Evolutionary conservation across 2,113 vertebrate genomes (phyloP).

Genomic region (Tenebrosternarchus preto): DNA sequence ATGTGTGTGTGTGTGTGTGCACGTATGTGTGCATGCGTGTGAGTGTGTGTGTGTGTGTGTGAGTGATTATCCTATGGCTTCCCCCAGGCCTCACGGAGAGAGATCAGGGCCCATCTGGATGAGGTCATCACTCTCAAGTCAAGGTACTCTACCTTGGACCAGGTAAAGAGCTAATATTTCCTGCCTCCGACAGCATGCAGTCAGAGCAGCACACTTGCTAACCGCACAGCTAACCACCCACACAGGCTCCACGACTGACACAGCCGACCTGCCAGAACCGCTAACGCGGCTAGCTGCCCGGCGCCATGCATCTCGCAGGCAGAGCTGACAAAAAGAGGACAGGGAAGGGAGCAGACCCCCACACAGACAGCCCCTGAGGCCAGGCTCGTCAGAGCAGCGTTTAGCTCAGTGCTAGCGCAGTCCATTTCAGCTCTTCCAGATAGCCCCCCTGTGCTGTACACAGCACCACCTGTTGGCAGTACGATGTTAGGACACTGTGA

Average conservation of each 20-base stretch:
- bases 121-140: conserved; percentile 86
- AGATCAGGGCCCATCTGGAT: conserved; percentile 84
- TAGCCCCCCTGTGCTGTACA: neutral
- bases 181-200: conserved; percentile 68
- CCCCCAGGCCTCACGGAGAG: conserved; percentile 82
- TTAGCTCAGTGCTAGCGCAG: too few species aligned
- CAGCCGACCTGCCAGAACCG: neutral
- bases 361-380: too few species aligned
- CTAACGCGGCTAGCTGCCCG: neutral
- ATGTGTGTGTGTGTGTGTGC: conserved; percentile 30
- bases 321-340: too few species aligned
- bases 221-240: conserved; percentile 1
- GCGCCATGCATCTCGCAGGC: too few species aligned
- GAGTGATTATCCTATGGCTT: conserved; percentile 80
- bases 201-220: conserved; percentile 31
- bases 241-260: too few species aligned
- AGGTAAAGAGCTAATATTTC: conserved; percentile 78
- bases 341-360: too few species aligned
- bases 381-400: neutral
- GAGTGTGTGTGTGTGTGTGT: conserved; percentile 54
- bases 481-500: neutral
- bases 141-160: conserved; percentile 86
- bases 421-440: neutral
- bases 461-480: conserved; percentile 12
- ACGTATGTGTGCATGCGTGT: conserved; percentile 7